Base-by-base conservation (phyloP, 2,113 vertebrate genomes). In the Alectura lathami region DNA sequence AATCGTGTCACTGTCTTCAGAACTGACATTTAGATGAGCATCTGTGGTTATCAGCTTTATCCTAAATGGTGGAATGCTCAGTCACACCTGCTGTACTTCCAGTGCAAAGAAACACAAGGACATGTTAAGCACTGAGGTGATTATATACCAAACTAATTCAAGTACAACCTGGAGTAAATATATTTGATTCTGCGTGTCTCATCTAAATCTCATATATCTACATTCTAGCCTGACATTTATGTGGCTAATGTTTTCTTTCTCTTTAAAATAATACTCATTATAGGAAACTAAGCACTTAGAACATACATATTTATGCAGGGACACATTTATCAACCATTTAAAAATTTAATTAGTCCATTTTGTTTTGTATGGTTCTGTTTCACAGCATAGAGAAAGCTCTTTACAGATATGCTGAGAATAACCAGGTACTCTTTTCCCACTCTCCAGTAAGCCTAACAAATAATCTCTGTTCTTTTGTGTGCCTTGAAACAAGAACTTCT, bases 241-340 rank as follows among this genome's bases (percentile, higher is more conserved):
- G 54, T 3, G 8, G 42, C 16, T 89, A 36, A 91, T 95, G 34
- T 75, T 94, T 78, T 70, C 34, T 72, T 86, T 82, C 34, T 91
- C n/a, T 86, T 91, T 80, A 72, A 91, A 84, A 83, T 90, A 91
- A 66, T 84, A 62, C 26, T 74, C 40, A 63, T 90, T 73, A 60
- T 29, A 74, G 47, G 45, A 57, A 91, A 57, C 54, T 13, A 84
- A 95, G 77, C 18, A 38, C 7, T 64, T 56, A 51, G 15, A 57
- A 94, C 54, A 70, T 78, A 34, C 26, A 42, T 91, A 74, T 82
- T 90, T 93, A 62, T 70, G 75, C 36, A 69, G 40, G 93, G 60
- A 70, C 14, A 57, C 42, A 82, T 64, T 75, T 91, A 60, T 78
- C 68, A 77, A 47, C 51, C 43, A 50, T 75, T 72, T 57, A 32